Percentiles rank a stretch among this genome's conserved stretches.
Conservation (phyloP, 1,140 invertebrate species). For the Gyrodactylus salaris region DNA sequence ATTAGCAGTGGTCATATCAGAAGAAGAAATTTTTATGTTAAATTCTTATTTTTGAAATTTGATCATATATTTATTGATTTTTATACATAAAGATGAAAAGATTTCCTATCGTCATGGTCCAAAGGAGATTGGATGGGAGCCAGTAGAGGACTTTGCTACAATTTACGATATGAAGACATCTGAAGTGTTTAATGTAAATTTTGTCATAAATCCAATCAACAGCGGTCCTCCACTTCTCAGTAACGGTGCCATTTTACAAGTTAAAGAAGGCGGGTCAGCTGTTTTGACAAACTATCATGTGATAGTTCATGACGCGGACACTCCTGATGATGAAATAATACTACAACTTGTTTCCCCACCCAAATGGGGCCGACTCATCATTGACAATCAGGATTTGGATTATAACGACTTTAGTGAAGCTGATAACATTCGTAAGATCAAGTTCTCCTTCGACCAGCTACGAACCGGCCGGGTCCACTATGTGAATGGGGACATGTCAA, state of each 20-base stretch:
- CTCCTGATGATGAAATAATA: neutral
- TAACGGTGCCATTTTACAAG: neutral
- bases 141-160: neutral
- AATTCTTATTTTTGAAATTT: too few species aligned
- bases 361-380: neutral
- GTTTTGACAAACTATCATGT: neutral
- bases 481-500: neutral
- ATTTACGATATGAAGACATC: neutral
- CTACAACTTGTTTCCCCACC: neutral
- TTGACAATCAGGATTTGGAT: neutral
- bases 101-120: neutral
- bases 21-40: too few species aligned
- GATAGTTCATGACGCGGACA: neutral
- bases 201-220: neutral
- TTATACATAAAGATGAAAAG: too few species aligned
- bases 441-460: neutral
- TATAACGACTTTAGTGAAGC: neutral
- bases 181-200: neutral
- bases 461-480: neutral
- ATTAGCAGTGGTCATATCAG: too few species aligned
- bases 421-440: neutral
- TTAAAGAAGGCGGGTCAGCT: neutral
- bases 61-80: too few species aligned
- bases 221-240: neutral
- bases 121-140: neutral